phyloP scores from a whole-genome alignment of 2,888 invertebrate genomes.

The Metellina segmentata region DNA sequence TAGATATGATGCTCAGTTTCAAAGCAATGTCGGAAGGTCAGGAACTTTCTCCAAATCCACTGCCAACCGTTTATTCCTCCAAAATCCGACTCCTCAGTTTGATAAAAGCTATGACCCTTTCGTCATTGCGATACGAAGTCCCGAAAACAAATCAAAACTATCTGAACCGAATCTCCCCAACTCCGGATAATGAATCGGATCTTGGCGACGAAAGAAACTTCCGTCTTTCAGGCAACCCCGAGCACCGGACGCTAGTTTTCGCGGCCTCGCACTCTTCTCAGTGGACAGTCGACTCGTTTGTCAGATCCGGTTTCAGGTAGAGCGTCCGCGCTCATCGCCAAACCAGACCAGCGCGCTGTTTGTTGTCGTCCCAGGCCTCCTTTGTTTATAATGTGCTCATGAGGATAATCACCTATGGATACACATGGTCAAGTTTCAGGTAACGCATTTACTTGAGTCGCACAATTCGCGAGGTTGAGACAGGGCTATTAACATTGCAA shows the following conservation, averaged over 20 bases:
- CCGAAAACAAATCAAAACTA: too few species aligned
- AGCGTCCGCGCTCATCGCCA: background rate
- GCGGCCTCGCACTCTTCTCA: background rate
- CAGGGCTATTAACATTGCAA: too few species aligned
- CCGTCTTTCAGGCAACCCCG: constrained; percentile 23
- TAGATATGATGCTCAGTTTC: too few species aligned
- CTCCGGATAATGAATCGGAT: too few species aligned
- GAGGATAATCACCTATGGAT: constrained; percentile 46
- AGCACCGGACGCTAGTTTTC: constrained; percentile 48
- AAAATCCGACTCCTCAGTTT: too few species aligned
- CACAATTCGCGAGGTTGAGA: too few species aligned
- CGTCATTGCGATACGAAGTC: too few species aligned
- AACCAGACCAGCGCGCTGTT: background rate
- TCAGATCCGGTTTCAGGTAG: constrained; percentile 68
- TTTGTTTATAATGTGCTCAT: constrained; percentile 1
- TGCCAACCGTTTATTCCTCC: too few species aligned
- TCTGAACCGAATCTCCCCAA: too few species aligned
- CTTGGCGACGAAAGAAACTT: constrained; percentile 25
- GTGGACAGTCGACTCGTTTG: constrained; percentile 50
- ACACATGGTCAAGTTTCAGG: constrained; percentile 73
- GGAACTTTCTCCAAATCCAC: too few species aligned
- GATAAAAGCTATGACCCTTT: too few species aligned
- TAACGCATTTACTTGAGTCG: background rate
- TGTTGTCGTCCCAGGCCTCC: background rate
- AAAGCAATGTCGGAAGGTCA: too few species aligned